phyloP scores from a whole-genome alignment of 2,797 vertebrate species.

The Peromyscus attwateri region DNA sequence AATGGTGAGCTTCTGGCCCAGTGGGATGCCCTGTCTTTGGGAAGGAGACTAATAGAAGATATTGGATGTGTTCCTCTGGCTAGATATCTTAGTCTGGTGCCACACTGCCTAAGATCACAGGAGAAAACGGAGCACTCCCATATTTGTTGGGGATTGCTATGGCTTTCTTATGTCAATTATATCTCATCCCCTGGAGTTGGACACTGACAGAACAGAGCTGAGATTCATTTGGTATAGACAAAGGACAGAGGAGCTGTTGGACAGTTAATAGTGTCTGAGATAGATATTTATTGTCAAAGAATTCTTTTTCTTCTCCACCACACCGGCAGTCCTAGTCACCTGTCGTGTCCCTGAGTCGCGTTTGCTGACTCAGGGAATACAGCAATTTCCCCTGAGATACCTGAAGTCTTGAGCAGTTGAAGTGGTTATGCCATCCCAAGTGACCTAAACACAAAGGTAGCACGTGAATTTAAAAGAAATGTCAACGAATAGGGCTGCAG shows the following conservation, averaged over 20 bases:
- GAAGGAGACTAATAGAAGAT: background rate
- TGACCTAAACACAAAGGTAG: background rate
- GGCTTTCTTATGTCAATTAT: background rate
- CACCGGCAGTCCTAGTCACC: background rate
- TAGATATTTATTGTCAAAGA: background rate
- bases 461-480: slow-evolving; percentile 2
- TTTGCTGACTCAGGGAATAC: background rate
- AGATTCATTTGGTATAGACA: background rate
- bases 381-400: background rate
- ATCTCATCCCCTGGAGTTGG: background rate
- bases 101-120: background rate
- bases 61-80: background rate
- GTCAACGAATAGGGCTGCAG: background rate
- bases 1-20: background rate
- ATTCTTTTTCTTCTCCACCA: background rate
- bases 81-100: background rate
- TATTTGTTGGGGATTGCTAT: background rate
- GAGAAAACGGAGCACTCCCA: background rate
- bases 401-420: slow-evolving; percentile 19
- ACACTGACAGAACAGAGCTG: background rate
- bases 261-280: background rate
- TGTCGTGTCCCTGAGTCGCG: background rate
- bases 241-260: background rate
- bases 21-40: background rate
- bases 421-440: background rate